Conservation (phyloP, 2,113 vertebrate species). For the Odontophorus gujanensis region DNA sequence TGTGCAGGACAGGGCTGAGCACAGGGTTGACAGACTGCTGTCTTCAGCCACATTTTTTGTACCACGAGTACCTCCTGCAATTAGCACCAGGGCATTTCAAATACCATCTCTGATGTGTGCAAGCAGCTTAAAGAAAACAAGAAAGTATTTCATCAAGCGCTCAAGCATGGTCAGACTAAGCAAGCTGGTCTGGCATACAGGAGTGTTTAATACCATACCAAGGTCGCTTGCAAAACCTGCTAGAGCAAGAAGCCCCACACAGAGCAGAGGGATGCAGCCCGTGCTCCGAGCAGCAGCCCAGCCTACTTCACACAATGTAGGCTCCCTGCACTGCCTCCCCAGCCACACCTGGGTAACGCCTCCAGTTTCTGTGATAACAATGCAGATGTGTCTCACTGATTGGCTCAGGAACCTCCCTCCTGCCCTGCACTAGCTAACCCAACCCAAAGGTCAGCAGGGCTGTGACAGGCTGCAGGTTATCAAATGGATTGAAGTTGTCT, state of each 20-base stretch:
- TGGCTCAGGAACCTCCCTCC: neutral
- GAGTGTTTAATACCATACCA: neutral
- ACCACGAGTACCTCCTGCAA: neutral
- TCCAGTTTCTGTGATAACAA: neutral
- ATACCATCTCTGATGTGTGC: neutral
- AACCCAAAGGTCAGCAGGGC: neutral
- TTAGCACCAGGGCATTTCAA: neutral
- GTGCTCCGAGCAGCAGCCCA: neutral
- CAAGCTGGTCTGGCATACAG: neutral
- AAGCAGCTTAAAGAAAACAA: constrained; percentile 58
- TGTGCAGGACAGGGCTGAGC: neutral
- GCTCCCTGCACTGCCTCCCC: neutral
- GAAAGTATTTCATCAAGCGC: constrained; percentile 12
- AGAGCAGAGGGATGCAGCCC: neutral
- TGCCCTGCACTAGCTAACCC: neutral
- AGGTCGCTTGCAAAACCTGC: constrained; percentile 38
- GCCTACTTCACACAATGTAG: neutral
- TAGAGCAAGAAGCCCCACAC: neutral
- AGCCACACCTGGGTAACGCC: neutral
- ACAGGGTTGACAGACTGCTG: rapidly evolving
- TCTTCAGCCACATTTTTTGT: neutral
- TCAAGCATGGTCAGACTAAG: neutral
- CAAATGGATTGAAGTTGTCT: rapidly evolving
- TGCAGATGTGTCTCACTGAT: neutral
- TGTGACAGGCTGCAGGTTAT: neutral